Evolutionary conservation across 2,797 vertebrate species (phyloP), one percentile per base, ranked within the genome.

Genomic region (Sebastiscus tertius): DNA sequence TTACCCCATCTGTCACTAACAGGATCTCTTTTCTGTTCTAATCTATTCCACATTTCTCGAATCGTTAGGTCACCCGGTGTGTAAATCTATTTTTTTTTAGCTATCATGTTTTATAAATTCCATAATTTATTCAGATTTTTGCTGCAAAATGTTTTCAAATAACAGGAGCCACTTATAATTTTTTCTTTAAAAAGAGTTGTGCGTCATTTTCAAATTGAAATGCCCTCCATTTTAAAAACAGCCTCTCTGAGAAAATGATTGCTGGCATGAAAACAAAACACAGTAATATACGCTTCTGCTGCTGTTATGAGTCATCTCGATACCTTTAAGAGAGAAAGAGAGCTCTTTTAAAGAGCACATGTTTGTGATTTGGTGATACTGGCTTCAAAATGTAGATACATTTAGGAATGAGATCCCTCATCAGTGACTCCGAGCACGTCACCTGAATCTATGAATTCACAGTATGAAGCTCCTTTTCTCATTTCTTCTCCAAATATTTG

Each of bases 161-260:
- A 52, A 36, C 5, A 24, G 16, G 9, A 24, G 16, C 33, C 27
- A 6, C 10, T 34, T 46, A 11, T 58, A n/a, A 16, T 67, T 58
- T 4, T 49, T 49, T 20, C 16, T 49, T 52, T 14, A n/a, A 8
- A 11, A 56, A 29, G 16, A 12, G 6, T 2, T n/a, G 6, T 16
- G 59, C 6, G 7, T 59, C 36, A 61, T 72, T 61, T 74, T 60
- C 4, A 20, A 14, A 59, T 39, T 5, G 3, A 76, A 52, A 55
- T 5, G 13, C n/a, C 66, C 49, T 83, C 68, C 75, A 67, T 81
- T 78, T 64, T 59, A 59, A 54, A 72, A 52, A 22, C 22, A 26
- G 13, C 42, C 6, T 54, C 33, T 61, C 22, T 16, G 4, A 67
- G 4, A 74, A 65, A 55, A 59, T 1, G 4, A 14, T 31, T 61